These are phyloP conservation scores for Drosophila bocqueti DNA, from an alignment of 1,140 invertebrate genomes.

Conservation along the genomic window DNA sequence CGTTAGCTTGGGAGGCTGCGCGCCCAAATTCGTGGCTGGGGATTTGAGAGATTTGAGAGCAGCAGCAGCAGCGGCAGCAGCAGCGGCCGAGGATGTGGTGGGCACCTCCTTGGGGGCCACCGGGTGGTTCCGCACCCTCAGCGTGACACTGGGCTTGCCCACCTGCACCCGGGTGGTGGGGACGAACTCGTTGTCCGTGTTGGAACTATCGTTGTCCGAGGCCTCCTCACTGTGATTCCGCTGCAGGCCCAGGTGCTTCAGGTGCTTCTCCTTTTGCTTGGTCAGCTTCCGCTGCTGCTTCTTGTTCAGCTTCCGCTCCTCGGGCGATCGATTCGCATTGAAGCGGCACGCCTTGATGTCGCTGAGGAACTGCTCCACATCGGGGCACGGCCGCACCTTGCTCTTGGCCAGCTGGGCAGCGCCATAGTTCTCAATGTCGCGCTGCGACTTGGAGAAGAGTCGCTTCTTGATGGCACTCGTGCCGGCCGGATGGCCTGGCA, in stretches of 20 bases:
- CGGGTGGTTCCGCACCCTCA: constrained; percentile 66
- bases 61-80: constrained; percentile 17
- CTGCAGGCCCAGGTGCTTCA: constrained; percentile 86
- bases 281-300: constrained; percentile 82
- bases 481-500: constrained; percentile 52
- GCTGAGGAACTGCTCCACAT: constrained; percentile 76
- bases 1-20: constrained; percentile 32
- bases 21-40: background rate
- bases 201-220: constrained; percentile 71
- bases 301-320: constrained; percentile 82
- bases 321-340: constrained; percentile 75
- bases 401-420: constrained; percentile 65
- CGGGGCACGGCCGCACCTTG: constrained; percentile 59
- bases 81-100: constrained; percentile 21
- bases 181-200: constrained; percentile 83
- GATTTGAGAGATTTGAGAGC: constrained; percentile 2
- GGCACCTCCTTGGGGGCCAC: constrained; percentile 48
- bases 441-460: constrained; percentile 68
- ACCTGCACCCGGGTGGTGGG: constrained; percentile 77
- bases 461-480: constrained; percentile 75
- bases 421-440: constrained; percentile 67
- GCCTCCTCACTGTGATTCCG: constrained; percentile 74
- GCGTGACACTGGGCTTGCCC: constrained; percentile 77
- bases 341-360: constrained; percentile 76
- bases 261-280: constrained; percentile 87